Evolutionary conservation across 2,113 vertebrate species (phyloP), one percentile per base, ranked within the genome.

Genomic region (Chaenogobius annularis): DNA sequence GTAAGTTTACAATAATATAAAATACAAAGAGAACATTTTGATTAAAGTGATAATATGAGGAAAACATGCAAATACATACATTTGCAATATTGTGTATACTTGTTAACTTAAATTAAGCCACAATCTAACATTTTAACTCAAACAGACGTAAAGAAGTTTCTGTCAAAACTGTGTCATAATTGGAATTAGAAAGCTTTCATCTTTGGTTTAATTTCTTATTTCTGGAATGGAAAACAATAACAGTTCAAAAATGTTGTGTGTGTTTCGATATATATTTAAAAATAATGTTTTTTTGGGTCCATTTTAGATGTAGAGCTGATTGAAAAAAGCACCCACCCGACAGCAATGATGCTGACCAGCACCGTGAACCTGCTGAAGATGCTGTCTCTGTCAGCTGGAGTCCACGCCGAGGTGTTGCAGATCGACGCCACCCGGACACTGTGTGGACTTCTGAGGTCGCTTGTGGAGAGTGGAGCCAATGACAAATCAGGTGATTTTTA

Each of bases 311-410:
- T 88, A 0, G 98, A 99, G 56, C 93, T 94, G 65, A 78, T 88
- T 62, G 96, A 98, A 81, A 95, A 93, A 83, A 96, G 95, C 87
- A 85, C 92, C 19, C 98, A 99, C 79, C 98, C 98, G 5, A 99
- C 98, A 14, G 93, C 96, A 10, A 92, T 98, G 94, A 95, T 99
- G 95, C 88, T 97, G 64, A 96, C 94, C 70, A 97, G 95, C 82
- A 96, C 97, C 0, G 92, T 99, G 75, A 98, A 98, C 85, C 93
- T 99, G 64, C 87, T 99, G 80, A 98, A 98, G 86, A 96, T 95
- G 0, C 84, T 99, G 13, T 95, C 96, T 50, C 94, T 99, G 2
- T 96, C 96, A 7, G 94, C 96, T 54, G 98, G 97, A 0, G 92
- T 98, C 69, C 93, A 99, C 1, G 95, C 97, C 0, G 98, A 98